Evolutionary conservation across 64 coral and sea anemone genomes (phyloP).

Genomic region (Actinia tenebrosa): DNA sequence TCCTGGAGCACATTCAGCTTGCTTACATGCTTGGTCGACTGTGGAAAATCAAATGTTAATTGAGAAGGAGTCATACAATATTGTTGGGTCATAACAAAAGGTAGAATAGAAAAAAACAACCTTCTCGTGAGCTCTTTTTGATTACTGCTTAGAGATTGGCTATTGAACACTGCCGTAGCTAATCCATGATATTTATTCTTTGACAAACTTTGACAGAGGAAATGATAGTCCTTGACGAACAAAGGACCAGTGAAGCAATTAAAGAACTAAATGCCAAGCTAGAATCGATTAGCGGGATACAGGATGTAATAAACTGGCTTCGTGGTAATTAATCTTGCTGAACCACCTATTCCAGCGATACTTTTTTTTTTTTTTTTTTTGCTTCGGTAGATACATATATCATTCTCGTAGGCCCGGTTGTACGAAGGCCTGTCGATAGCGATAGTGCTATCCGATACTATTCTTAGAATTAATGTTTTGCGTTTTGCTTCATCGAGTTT

Average conservation of each 20-base stretch:
- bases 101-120: not conserved
- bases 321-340: not conserved
- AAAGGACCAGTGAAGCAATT: not conserved
- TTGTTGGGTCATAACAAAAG: constrained; percentile 1
- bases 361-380: not conserved
- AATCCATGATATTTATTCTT: not conserved
- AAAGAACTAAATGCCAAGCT: not conserved
- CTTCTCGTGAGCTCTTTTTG: not conserved
- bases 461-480: too few species aligned
- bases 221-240: not conserved
- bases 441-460: too few species aligned
- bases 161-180: not conserved
- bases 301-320: not conserved
- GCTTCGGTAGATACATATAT: too few species aligned
- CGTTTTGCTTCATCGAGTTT: too few species aligned
- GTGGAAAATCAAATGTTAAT: not conserved
- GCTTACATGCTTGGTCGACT: not conserved
- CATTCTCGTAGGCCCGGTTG: too few species aligned
- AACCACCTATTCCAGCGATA: not conserved
- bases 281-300: not conserved
- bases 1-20: not conserved
- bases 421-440: too few species aligned
- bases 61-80: not conserved
- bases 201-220: not conserved
- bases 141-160: not conserved